Base-by-base conservation (phyloP, 1,140 invertebrate genomes). In the Nilaparvata lugens region DNA sequence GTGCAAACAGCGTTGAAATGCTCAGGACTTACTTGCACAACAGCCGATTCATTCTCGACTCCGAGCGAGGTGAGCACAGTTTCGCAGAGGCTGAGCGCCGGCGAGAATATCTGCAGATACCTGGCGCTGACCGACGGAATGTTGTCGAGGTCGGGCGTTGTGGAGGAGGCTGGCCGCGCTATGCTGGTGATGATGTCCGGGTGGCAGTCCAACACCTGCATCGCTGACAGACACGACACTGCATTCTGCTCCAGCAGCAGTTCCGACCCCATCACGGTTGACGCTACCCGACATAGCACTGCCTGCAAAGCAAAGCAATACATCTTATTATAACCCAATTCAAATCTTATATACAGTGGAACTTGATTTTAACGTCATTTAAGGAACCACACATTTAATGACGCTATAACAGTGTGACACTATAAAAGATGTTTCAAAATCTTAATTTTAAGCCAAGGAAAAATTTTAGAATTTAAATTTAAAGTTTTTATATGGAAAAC, bases 21-120 rank as follows among this genome's bases (percentile, higher is more conserved):
- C 43, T 52, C 31, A 40, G 58, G 19, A 55, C 64, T 60, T 61
- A 78, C 75, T 75, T 93, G 89, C 19, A 85, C 75, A 1, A 88
- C 82, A 51, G 86, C 89, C 65, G 86, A 83, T 73, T 85, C 83
- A 76, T 95, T 94, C 60, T 88, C 82, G 0, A 84, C 80, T 38
- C 91, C 90, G 6, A 94, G 74, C 0, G 89, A 87, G 2, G 88
- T 91, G 1, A 95, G 74, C 19, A 95, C 71, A 11, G 87, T 84
- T 69, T 91, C 84, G 72, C 89, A 93, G 2, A 95, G 73, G 64
- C 84, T 79, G 21, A 94, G 70, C 21, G 87, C 85, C 0, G 91
- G 88, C 42, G 90, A 79, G 48, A 93, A 77, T 18, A 94, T 84
- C 68, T 92, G 87, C 56, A 89, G 80, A 73, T 91, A 94, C 57